phyloP scores from a whole-genome alignment of 2,888 invertebrate genomes.

The Eugnorisma glareosa region DNA sequence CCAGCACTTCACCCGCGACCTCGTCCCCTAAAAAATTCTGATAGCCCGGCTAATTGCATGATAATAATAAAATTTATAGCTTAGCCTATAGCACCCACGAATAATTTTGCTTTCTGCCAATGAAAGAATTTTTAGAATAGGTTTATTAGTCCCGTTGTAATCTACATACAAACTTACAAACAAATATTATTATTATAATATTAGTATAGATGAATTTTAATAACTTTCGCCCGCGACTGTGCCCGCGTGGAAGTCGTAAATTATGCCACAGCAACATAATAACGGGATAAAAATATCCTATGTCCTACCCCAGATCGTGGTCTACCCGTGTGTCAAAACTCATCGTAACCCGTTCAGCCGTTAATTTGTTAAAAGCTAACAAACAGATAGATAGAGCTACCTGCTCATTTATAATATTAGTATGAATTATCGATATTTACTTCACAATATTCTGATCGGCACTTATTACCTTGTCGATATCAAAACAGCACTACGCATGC shows the following conservation, averaged over 20 bases:
- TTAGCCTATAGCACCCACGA: no score
- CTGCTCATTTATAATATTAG: not conserved
- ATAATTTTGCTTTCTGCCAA: no score
- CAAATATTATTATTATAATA: no score
- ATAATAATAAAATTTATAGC: no score
- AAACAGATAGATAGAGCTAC: not conserved
- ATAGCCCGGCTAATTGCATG: no score
- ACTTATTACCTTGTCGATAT: conserved; percentile 6
- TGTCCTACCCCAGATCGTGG: not conserved
- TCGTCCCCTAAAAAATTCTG: no score
- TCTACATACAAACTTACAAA: no score
- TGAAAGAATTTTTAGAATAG: no score
- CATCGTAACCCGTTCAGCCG: not conserved
- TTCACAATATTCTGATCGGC: not conserved
- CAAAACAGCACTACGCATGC: not conserved
- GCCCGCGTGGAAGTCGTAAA: not conserved
- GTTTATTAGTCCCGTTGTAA: no score
- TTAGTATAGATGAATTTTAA: not conserved
- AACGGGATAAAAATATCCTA: not conserved
- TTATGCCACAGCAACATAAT: not conserved
- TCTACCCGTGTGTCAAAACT: not conserved
- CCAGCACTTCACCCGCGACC: no score
- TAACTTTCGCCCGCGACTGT: not conserved
- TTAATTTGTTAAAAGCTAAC: not conserved
- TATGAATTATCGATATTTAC: not conserved